Percentiles rank a stretch among this genome's conserved stretches.
Conservation (phyloP, 1,140 invertebrate genomes). For the Chironomus striatipennis region DNA sequence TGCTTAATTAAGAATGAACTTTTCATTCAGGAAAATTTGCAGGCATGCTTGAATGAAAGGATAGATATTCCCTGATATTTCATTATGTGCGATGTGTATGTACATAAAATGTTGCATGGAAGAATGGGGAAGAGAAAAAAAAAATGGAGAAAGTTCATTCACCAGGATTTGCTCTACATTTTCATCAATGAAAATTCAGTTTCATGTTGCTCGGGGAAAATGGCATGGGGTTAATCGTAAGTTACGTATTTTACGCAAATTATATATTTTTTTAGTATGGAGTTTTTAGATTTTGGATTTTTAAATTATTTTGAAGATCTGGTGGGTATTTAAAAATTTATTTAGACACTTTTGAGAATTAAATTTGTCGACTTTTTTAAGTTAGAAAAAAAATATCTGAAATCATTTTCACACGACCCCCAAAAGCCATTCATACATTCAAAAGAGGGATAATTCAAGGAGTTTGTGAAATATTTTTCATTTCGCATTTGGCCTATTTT, state of each 20-base stretch:
- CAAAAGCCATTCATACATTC: no score
- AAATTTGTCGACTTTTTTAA: no score
- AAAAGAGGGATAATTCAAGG: neutral
- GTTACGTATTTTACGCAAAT: no score
- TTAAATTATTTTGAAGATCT: no score
- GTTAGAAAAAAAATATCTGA: no score
- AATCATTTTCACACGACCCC: no score
- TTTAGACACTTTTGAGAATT: no score
- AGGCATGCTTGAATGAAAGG: neutral
- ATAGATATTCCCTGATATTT: slow-evolving; percentile 5
- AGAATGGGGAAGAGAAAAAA: neutral
- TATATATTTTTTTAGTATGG: no score
- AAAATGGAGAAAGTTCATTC: slow-evolving; percentile 18
- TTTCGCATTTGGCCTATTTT: slow-evolving; percentile 12
- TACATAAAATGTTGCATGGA: neutral
- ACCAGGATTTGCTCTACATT: neutral
- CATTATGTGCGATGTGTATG: neutral
- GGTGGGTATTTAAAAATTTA: no score
- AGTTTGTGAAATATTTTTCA: neutral
- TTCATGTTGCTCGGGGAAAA: no score
- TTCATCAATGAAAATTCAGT: slow-evolving; percentile 11
- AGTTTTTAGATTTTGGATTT: no score
- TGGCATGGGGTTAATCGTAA: no score
- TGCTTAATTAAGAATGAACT: slow-evolving; percentile 7
- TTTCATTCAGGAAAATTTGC: slow-evolving; percentile 2